These are phyloP conservation scores for Cavia aperea DNA, from an alignment of 2,113 vertebrate genomes.

Conservation along the genomic window DNA sequence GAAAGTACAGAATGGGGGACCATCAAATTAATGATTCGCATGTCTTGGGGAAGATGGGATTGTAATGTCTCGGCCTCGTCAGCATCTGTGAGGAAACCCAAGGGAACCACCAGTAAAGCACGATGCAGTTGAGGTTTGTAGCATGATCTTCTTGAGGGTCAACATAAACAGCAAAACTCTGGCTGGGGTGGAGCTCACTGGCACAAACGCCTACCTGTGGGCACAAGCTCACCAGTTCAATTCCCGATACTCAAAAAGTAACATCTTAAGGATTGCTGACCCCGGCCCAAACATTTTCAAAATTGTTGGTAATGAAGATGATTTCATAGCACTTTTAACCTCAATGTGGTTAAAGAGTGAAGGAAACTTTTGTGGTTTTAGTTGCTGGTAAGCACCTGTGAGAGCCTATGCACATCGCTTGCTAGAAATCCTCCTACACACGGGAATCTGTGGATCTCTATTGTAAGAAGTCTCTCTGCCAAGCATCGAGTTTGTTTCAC, in stretches of 20 bases:
- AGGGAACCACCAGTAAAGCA: rapidly evolving
- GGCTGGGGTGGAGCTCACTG: too few relatives aligned
- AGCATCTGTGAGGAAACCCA: neutral
- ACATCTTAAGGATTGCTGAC: too few relatives aligned
- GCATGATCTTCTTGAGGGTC: neutral
- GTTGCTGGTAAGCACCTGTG: neutral
- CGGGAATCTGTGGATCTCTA: neutral
- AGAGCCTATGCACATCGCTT: neutral
- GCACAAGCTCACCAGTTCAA: too few relatives aligned
- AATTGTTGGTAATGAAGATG: neutral
- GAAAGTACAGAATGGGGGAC: neutral
- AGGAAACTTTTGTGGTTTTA: neutral
- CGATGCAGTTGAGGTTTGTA: too few relatives aligned
- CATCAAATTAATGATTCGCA: neutral
- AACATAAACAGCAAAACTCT: too few relatives aligned
- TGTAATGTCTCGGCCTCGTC: neutral
- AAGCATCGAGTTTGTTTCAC: neutral
- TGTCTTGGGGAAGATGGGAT: neutral
- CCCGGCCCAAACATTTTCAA: neutral
- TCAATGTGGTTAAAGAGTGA: too few relatives aligned
- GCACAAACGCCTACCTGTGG: too few relatives aligned
- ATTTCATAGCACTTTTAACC: neutral
- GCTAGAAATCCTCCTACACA: neutral
- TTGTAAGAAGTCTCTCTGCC: too few relatives aligned
- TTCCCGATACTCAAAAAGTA: too few relatives aligned